phyloP scores from a whole-genome alignment of 1,140 invertebrate genomes.

The Meloidogyne exigua region DNA sequence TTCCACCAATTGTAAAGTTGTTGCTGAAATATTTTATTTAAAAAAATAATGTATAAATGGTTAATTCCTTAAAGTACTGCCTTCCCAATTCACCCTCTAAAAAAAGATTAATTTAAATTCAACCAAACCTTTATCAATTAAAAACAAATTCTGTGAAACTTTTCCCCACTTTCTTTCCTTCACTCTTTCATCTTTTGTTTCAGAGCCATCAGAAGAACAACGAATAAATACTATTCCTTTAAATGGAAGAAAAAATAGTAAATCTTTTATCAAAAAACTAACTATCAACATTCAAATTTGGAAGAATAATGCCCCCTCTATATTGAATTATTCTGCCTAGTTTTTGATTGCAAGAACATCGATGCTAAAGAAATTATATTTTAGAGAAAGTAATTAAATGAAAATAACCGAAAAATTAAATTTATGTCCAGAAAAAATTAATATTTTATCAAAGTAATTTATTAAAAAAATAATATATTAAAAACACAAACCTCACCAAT shows the following conservation, averaged over 20 bases:
- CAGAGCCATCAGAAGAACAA: not conserved
- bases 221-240: constrained; percentile 9
- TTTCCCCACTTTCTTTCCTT: constrained; percentile 7
- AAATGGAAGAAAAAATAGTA: not conserved
- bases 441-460: too few species aligned
- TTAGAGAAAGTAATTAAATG: too few species aligned
- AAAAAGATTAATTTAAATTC: not conserved
- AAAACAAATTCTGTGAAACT: constrained; percentile 6
- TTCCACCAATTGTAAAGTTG: not conserved
- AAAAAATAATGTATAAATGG: too few species aligned
- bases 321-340: constrained; percentile 4
- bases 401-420: too few species aligned
- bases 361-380: not conserved
- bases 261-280: not conserved
- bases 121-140: constrained; percentile 14
- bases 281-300: constrained; percentile 16
- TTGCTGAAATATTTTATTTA: not conserved
- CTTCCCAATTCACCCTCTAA: too few species aligned
- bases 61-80: too few species aligned
- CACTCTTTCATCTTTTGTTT: not conserved
- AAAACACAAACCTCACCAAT: constrained; percentile 10
- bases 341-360: constrained; percentile 8
- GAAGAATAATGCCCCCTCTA: constrained; percentile 8
- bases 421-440: too few species aligned
- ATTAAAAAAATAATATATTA: too few species aligned